Conservation (phyloP, 2,888 invertebrate species). For the Drosophila kambysellisi region DNA sequence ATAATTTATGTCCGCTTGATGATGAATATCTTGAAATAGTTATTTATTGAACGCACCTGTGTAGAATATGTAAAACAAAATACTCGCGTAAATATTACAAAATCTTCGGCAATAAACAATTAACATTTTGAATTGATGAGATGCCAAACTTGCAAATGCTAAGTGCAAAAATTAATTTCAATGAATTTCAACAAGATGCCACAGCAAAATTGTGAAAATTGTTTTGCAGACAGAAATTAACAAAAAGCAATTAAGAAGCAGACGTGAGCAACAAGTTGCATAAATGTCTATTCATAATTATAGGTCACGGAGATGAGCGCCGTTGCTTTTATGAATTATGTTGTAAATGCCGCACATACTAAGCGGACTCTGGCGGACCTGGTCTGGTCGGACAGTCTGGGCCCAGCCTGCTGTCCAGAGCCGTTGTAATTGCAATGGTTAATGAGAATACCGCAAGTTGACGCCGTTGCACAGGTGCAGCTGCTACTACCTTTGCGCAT, state of each 20-base stretch:
- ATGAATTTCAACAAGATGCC: constrained; percentile 60
- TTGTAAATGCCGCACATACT: constrained; percentile 78
- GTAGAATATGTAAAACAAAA: constrained; percentile 8
- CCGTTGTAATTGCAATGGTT: constrained; percentile 75
- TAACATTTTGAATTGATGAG: constrained; percentile 40
- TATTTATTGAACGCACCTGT: constrained; percentile 20
- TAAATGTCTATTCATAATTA: constrained; percentile 75
- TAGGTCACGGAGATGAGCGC: constrained; percentile 36
- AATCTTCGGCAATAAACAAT: constrained; percentile 48
- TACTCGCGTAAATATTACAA: constrained; percentile 14
- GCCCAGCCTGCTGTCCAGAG: constrained; percentile 30
- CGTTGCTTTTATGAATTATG: constrained; percentile 70
- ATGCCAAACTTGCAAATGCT: constrained; percentile 44
- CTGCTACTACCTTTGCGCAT: constrained; percentile 66
- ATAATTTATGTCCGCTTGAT: constrained; percentile 5
- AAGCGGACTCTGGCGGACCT: constrained; percentile 24
- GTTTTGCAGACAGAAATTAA: constrained; percentile 58
- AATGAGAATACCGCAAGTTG: constrained; percentile 75
- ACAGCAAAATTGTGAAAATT: constrained; percentile 56
- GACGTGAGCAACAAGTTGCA: constrained; percentile 58
- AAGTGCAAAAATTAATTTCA: constrained; percentile 72
- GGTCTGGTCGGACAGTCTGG: constrained; percentile 17
- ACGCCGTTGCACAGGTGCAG: constrained; percentile 51
- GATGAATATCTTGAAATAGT: constrained; percentile 3
- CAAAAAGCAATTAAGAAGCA: constrained; percentile 80